Conservation (phyloP, 2,113 vertebrate genomes). For the Trematomus loennbergii region DNA sequence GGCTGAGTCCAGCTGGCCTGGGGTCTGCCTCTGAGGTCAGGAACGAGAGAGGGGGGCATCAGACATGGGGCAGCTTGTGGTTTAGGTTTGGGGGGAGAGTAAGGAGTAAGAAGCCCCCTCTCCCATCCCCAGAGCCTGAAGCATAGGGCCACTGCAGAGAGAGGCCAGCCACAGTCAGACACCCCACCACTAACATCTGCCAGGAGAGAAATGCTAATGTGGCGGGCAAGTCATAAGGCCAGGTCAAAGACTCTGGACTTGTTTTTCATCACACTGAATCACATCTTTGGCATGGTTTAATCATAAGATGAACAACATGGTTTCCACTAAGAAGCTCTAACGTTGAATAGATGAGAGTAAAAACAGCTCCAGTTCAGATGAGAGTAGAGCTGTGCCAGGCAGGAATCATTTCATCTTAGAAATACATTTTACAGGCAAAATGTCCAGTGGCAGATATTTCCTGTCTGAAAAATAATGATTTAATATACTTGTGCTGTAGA, state of each 20-base stretch:
- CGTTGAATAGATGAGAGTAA: slow-evolving; percentile 49
- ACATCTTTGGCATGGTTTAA: slow-evolving; percentile 42
- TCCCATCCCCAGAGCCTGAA: slow-evolving; percentile 30
- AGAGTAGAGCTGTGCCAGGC: slow-evolving; percentile 57
- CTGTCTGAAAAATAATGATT: slow-evolving; percentile 82
- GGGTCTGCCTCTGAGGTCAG: slow-evolving; percentile 70
- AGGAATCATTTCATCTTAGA: slow-evolving; percentile 79
- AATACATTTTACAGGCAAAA: slow-evolving; percentile 79
- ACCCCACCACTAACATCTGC: slow-evolving; percentile 57
- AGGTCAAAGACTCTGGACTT: slow-evolving; percentile 66
- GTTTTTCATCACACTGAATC: slow-evolving; percentile 60
- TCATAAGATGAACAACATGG: slow-evolving; percentile 38
- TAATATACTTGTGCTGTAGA: slow-evolving; percentile 75
- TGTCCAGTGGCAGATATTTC: slow-evolving; percentile 80
- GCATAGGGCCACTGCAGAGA: slow-evolving; percentile 67
- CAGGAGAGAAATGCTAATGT: slow-evolving; percentile 75
- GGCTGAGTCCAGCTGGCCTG: slow-evolving; percentile 65
- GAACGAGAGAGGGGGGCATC: slow-evolving; percentile 54
- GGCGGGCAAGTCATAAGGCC: slow-evolving; percentile 52
- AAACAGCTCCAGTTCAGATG: slow-evolving; percentile 47
- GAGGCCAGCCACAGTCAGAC: slow-evolving; percentile 52
- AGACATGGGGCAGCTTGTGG: slow-evolving; percentile 73
- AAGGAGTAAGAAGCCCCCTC: slow-evolving; percentile 2
- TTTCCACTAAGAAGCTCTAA: slow-evolving; percentile 38
- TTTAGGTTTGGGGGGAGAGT: slow-evolving; percentile 40